Base-by-base conservation (phyloP, 2,113 vertebrate genomes). In the Nymphicus hollandicus region DNA sequence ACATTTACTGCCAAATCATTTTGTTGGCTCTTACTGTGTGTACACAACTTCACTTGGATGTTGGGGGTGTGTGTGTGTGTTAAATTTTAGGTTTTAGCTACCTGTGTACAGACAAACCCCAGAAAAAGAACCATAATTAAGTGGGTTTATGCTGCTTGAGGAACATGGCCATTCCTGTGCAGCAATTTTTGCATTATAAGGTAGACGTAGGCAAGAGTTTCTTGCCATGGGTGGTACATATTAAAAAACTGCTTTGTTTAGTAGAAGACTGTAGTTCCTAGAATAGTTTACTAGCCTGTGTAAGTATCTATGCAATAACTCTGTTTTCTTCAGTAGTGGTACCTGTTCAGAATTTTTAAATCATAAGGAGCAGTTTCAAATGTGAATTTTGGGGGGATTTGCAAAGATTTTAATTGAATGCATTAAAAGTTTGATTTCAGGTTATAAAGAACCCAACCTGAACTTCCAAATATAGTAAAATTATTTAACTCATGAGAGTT, bases 311-410 rank as follows among this genome's bases (percentile, higher is more conserved):
- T 87, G 49, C 16, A 56, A 27, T 33, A 84, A 27, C 15, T 70
- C 6, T 31, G 11, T 61, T 91, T 91, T 77, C 3, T 58, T 81
- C 27, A 44, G n/a, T 44, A 41, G 7, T 39, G 31, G 17, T 53
- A 65, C 17, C 5, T 80, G 63, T n/a, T n/a, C 55, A 35, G 31
- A 41, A 52, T 49, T 66, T 88, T 89, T 84, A 69, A 52, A 66
- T 22, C 1, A 37, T 23, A 73, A 2, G 4, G 6, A 39, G 47
- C 2, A 37, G 19, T 66, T 91, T 87, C 12, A 81, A 70, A 37
- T 33, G 4, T 3, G 12, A 65, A 24, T 28, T 89, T 41, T 31
- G 2, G 0, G 1, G 1, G 2, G 1, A 20, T 14, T 55, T 60
- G 4, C 7, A 47, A 70, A 60, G 2, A 66, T 52, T 94, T 86